Conservation (phyloP, 2,888 invertebrate species). For the Perdita meconis region DNA sequence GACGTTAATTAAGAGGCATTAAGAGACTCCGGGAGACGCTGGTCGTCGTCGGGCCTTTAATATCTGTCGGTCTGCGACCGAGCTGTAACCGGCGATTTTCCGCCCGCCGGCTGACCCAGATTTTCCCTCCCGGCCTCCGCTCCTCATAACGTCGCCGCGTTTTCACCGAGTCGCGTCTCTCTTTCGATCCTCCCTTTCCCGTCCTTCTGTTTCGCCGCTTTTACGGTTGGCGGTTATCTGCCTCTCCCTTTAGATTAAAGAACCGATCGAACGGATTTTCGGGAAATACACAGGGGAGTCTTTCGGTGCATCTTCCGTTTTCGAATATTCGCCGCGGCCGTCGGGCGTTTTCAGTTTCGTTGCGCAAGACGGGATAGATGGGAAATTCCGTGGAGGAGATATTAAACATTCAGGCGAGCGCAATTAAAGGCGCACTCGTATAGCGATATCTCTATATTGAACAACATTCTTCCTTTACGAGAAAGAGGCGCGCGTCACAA, state of each 20-base stretch:
- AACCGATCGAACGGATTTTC: too few species aligned
- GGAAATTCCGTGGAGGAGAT: constrained; percentile 25
- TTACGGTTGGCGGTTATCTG: too few species aligned
- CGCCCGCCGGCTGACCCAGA: constrained; percentile 65
- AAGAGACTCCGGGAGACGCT: constrained; percentile 70
- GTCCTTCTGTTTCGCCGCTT: not conserved
- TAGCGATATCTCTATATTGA: constrained; percentile 38
- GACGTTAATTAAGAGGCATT: constrained; percentile 75
- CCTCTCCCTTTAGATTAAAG: too few species aligned
- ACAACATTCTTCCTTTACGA: constrained; percentile 33
- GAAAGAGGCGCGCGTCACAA: constrained; percentile 21
- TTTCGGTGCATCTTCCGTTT: too few species aligned
- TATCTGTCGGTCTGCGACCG: constrained; percentile 66
- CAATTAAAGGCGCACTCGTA: constrained; percentile 31
- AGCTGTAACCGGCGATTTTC: constrained; percentile 64
- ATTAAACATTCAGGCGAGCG: constrained; percentile 35
- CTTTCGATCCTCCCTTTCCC: not conserved
- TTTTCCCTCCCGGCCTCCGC: constrained; percentile 54
- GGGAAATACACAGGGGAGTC: too few species aligned
- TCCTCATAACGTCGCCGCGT: constrained; percentile 59
- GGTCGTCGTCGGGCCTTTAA: constrained; percentile 66
- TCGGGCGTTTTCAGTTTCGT: too few species aligned
- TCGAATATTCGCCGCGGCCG: too few species aligned
- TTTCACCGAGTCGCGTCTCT: not conserved
- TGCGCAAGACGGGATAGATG: not conserved